These are phyloP conservation scores for Ursus arctos DNA, from an alignment of 2,113 vertebrate species.

Conservation along the genomic window DNA sequence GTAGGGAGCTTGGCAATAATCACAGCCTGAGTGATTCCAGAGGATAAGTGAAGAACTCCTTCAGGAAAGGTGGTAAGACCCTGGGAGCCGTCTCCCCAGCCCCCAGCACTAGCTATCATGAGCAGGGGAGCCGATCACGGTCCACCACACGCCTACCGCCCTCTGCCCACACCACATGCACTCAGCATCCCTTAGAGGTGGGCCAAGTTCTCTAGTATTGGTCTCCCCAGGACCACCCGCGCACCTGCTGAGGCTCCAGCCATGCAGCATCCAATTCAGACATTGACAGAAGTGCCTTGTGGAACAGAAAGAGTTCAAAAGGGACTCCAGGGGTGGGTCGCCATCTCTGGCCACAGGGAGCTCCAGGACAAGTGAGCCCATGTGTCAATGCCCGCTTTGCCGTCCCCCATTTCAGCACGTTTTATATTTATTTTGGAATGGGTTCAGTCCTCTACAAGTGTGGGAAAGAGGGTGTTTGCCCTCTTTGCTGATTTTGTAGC, in stretches of 20 bases:
- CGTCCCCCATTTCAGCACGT: neutral
- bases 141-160: neutral
- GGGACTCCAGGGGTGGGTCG: rapidly evolving
- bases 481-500: neutral
- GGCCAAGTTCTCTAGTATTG: neutral
- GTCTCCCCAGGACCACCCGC: neutral
- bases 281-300: neutral
- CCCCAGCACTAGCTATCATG: neutral
- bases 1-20: neutral
- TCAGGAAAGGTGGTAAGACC: neutral
- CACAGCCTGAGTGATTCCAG: neutral
- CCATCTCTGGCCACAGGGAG: neutral
- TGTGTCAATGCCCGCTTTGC: neutral
- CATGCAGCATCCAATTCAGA: neutral
- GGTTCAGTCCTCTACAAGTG: neutral
- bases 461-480: neutral
- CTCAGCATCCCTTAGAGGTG: neutral
- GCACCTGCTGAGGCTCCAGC: neutral
- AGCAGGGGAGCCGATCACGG: neutral
- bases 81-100: neutral
- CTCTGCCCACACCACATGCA: neutral
- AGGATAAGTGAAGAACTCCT: neutral
- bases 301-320: neutral
- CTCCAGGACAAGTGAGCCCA: neutral
- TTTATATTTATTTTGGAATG: neutral